Conservation (phyloP, 2,113 vertebrate genomes). For the Prochilodus magdalenae region DNA sequence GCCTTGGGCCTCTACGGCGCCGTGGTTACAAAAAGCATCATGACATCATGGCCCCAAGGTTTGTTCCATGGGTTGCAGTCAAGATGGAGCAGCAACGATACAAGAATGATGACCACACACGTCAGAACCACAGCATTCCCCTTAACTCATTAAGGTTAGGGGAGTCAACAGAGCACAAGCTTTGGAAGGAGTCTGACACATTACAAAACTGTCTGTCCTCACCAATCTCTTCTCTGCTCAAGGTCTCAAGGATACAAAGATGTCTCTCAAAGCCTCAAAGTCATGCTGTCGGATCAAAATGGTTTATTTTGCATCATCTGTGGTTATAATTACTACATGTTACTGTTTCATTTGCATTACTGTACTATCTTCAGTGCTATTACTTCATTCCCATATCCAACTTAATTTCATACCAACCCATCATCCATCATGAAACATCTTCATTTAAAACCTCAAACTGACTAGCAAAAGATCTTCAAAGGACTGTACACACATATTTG, state of each 20-base stretch:
- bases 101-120: slow-evolving; percentile 41
- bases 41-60: slow-evolving; percentile 54
- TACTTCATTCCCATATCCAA: too few species aligned
- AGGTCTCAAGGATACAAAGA: background rate
- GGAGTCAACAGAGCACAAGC: background rate
- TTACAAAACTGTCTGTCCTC: background rate
- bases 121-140: slow-evolving; percentile 16
- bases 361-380: too few species aligned
- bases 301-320: slow-evolving; percentile 1
- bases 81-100: slow-evolving; percentile 3
- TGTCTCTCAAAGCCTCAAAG: background rate
- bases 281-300: background rate
- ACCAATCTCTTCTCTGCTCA: background rate
- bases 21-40: slow-evolving; percentile 40
- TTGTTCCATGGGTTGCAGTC: slow-evolving; percentile 33
- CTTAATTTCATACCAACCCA: too few species aligned
- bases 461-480: too few species aligned
- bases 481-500: too few species aligned
- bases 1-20: slow-evolving; percentile 27
- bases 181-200: background rate
- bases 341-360: too few species aligned
- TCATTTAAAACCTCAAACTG: too few species aligned
- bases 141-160: background rate
- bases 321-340: too few species aligned
- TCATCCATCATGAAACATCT: too few species aligned